These are phyloP conservation scores for Rhingia rostrata DNA, from an alignment of 2,888 invertebrate genomes.

Conservation along the genomic window DNA sequence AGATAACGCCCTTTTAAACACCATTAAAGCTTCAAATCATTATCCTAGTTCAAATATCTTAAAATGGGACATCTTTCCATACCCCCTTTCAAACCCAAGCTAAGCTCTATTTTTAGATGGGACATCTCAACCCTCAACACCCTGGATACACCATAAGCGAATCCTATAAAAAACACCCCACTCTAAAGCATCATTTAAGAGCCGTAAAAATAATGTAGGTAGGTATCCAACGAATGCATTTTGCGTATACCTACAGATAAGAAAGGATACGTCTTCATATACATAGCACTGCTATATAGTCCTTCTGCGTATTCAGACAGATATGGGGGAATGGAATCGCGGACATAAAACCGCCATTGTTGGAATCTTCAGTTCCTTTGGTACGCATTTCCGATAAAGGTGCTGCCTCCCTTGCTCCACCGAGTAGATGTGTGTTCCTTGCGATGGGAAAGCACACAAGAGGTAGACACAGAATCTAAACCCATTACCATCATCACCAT, in stretches of 20 bases:
- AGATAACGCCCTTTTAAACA: constrained; percentile 66
- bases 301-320: constrained; percentile 18
- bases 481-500: constrained; percentile 65
- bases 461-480: constrained; percentile 62
- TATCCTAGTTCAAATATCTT: constrained; percentile 45
- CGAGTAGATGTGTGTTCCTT: constrained; percentile 37
- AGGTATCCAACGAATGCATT: constrained; percentile 67
- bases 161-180: constrained; percentile 9
- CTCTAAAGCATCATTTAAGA: constrained; percentile 40
- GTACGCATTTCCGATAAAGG: constrained; percentile 76
- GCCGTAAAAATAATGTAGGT: constrained; percentile 53
- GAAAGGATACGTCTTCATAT: constrained; percentile 59
- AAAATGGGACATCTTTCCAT: constrained; percentile 12
- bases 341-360: constrained; percentile 81
- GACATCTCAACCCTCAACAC: constrained; percentile 55
- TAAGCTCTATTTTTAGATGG: constrained; percentile 34
- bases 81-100: neutral
- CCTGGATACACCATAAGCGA: constrained; percentile 26
- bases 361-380: constrained; percentile 77
- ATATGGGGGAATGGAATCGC: constrained; percentile 71
- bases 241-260: constrained; percentile 66
- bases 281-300: neutral
- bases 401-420: constrained; percentile 67
- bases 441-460: constrained; percentile 48
- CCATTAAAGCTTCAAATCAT: constrained; percentile 64